These are phyloP conservation scores for Spinibarbus caldwelli DNA, from an alignment of 2,797 vertebrate species.

Conservation along the genomic window DNA sequence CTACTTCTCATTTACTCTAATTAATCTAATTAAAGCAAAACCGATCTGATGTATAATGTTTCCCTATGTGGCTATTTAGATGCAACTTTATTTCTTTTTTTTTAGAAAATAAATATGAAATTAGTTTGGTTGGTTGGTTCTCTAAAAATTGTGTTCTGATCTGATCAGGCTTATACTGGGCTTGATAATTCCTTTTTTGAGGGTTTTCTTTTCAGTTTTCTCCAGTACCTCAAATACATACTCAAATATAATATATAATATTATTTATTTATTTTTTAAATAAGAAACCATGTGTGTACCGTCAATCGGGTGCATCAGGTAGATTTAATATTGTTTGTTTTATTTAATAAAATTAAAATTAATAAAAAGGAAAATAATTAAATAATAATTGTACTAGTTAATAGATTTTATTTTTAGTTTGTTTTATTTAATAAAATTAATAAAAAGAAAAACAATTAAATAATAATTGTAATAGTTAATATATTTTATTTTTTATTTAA, in stretches of 20 bases:
- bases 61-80: neutral
- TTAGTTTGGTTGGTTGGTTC: neutral
- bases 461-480: too few relatives aligned
- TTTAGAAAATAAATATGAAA: neutral
- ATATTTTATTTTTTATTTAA: too few relatives aligned
- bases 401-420: too few relatives aligned
- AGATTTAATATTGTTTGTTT: neutral
- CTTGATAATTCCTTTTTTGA: neutral
- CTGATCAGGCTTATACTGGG: neutral
- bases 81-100: neutral
- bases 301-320: neutral
- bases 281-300: neutral
- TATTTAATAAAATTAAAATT: neutral
- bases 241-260: neutral
- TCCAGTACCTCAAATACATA: neutral
- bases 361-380: too few relatives aligned
- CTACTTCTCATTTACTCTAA: neutral
- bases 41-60: conserved; percentile 7
- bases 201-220: neutral
- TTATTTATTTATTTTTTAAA: neutral
- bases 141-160: neutral
- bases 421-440: too few relatives aligned
- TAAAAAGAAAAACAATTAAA: too few relatives aligned
- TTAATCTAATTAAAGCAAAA: neutral
- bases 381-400: neutral